phyloP scores from a whole-genome alignment of 2,113 vertebrate species.

The Origma solitaria region DNA sequence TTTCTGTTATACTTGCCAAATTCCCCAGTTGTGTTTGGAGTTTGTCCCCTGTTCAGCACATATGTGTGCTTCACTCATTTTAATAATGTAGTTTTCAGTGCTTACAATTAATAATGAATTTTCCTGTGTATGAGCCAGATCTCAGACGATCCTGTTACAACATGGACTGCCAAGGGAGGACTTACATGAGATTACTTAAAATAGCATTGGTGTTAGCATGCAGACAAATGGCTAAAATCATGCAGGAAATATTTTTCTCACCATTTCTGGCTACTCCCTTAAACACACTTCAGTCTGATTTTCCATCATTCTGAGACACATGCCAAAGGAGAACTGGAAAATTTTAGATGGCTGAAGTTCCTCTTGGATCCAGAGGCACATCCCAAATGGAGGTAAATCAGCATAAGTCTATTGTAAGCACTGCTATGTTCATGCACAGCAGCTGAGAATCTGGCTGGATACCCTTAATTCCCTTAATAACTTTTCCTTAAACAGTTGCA shows the following conservation, averaged over 20 bases:
- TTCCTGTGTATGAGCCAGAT: neutral
- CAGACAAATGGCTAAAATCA: neutral
- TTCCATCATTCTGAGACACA: neutral
- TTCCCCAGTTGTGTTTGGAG: neutral
- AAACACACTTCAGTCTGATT: neutral
- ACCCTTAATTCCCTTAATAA: neutral
- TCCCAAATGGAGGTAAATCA: neutral
- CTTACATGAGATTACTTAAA: neutral
- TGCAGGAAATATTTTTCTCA: neutral
- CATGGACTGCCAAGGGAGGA: neutral
- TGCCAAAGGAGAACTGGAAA: neutral
- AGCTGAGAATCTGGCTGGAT: slow-evolving; percentile 4
- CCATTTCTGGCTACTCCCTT: neutral
- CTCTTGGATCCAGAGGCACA: neutral
- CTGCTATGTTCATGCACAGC: neutral
- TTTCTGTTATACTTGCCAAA: neutral
- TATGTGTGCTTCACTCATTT: neutral
- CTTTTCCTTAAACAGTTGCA: neutral
- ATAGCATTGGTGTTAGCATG: neutral
- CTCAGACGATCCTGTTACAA: neutral
- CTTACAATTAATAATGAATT: neutral
- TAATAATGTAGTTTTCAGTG: neutral
- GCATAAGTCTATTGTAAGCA: neutral
- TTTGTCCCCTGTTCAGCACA: neutral
- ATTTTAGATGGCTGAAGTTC: neutral